Base-by-base conservation (phyloP, 2,888 invertebrate species). In the Prosapia bicincta region DNA sequence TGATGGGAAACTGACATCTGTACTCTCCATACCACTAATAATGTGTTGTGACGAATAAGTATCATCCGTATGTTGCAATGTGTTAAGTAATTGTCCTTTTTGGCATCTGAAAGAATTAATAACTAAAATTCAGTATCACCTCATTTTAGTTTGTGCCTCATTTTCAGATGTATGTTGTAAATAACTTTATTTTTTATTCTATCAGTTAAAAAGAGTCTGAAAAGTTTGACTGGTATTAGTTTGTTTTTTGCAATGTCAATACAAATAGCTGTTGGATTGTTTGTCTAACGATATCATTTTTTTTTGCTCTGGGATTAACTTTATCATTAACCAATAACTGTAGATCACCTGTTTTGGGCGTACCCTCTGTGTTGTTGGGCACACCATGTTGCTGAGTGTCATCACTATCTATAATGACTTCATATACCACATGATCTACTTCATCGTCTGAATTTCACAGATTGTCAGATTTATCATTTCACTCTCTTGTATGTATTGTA, bases 31-130 rank as follows among this genome's bases (percentile, higher is more conserved):
- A n/a, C n/a, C n/a, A n/a, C n/a, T n/a, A n/a, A n/a, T n/a, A n/a
- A n/a, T n/a, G n/a, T n/a, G n/a, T n/a, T n/a, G n/a, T n/a, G n/a
- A n/a, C n/a, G n/a, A n/a, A n/a, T 79, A 69, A 30, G 28, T 73
- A 74, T 3, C 54, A 72, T n/a, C 78, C 15, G 79, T 81, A 80
- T 25, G 77, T 76, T 13, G 76, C 75, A 20, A 23, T 7, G 26
- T 66, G 54, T 32, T 65, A 24, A 65, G 71, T 43, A 25, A 54
- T 25, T 72, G 66, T 72, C 72, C 13, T 72, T 72, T 72, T 72
- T 7, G 28, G 66, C 66, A 23, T 66, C 72, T 9, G 66, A 72
- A 66, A 72, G 66, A 15, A 67, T 26, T n/a, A 74, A 20, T 69
- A 69, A 20, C 3, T 24, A n/a, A 65, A 73, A 38, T 7, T 54